These are phyloP conservation scores for Himalopsyche kuldschensis DNA, from an alignment of 2,888 invertebrate genomes.

Conservation along the genomic window DNA sequence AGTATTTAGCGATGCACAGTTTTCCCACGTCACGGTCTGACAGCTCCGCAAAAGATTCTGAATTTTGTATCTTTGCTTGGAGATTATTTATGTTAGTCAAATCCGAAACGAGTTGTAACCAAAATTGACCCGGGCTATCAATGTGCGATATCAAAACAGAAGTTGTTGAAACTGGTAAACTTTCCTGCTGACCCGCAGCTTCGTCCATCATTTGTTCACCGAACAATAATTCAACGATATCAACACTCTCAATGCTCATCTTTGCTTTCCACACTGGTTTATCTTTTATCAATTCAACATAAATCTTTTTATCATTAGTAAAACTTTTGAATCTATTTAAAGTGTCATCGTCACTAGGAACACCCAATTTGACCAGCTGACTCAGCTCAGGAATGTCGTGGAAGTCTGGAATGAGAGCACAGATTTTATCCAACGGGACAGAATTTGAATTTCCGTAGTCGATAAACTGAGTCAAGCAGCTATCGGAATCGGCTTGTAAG, in stretches of 20 bases:
- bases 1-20: slow-evolving; percentile 77
- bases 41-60: slow-evolving; percentile 56
- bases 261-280: slow-evolving; percentile 52
- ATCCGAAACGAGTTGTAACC: slow-evolving; percentile 67
- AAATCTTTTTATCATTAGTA: neutral
- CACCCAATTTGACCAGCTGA: slow-evolving; percentile 20
- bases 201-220: neutral
- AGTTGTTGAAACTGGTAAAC: slow-evolving; percentile 44
- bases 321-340: neutral
- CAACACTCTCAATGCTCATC: slow-evolving; percentile 42
- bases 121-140: slow-evolving; percentile 77
- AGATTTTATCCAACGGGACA: slow-evolving; percentile 53
- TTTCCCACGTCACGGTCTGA: slow-evolving; percentile 63
- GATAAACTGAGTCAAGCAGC: slow-evolving; percentile 60
- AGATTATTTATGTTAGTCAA: slow-evolving; percentile 60
- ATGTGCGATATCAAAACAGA: slow-evolving; percentile 53
- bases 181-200: neutral
- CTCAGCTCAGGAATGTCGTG: slow-evolving; percentile 26
- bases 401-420: slow-evolving; percentile 55
- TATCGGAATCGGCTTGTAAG: slow-evolving; percentile 49
- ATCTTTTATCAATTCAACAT: slow-evolving; percentile 1
- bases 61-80: slow-evolving; percentile 67
- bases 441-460: slow-evolving; percentile 74
- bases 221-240: neutral
- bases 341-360: neutral